These are phyloP conservation scores for Pectinophora gossypiella DNA, from an alignment of 1,140 invertebrate species.

Conservation along the genomic window DNA sequence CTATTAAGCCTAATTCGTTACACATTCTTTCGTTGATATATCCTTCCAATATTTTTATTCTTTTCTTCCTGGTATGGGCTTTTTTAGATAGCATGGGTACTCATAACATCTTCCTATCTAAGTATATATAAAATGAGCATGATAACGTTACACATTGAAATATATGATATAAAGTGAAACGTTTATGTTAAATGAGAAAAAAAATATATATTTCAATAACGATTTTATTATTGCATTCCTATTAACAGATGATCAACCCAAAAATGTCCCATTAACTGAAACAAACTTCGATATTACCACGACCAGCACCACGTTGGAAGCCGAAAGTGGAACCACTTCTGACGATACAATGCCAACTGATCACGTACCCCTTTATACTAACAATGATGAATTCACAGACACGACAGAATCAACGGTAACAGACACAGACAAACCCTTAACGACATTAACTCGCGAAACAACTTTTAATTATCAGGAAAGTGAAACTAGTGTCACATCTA, in stretches of 20 bases:
- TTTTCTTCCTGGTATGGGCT: no score
- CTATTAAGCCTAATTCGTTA: no score
- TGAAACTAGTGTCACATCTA: not conserved
- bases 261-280: conserved; percentile 68
- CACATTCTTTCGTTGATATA: no score
- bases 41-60: no score
- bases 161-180: no score
- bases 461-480: not conserved
- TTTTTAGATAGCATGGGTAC: no score
- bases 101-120: no score
- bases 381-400: not conserved
- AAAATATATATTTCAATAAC: not conserved
- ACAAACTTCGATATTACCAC: conserved; percentile 44
- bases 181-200: no score
- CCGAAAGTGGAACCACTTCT: conserved; percentile 19
- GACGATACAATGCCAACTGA: conserved; percentile 7
- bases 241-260: conserved; percentile 71
- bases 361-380: not conserved
- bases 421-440: not conserved
- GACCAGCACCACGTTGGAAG: conserved; percentile 19
- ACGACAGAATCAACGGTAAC: not conserved
- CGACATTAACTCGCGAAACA: not conserved
- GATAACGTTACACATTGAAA: no score
- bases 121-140: no score
- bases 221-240: conserved; percentile 47